Percentiles rank a stretch among this genome's conserved stretches.
phyloP scores from a whole-genome alignment of 2,888 invertebrate species.

The Calliopum simillimum region DNA sequence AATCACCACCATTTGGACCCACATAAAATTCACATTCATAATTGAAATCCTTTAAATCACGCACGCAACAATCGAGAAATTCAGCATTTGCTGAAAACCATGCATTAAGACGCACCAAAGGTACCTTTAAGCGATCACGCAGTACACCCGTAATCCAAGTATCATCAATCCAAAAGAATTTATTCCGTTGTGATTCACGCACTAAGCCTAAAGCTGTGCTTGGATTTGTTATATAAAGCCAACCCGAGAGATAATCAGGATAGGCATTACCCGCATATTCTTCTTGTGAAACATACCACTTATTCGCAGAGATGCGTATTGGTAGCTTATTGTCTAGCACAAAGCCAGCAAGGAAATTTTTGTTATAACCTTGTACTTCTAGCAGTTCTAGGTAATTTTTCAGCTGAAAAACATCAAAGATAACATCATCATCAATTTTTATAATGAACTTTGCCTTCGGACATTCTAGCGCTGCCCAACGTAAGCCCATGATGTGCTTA shows the following conservation, averaged over 20 bases:
- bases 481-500: conserved; percentile 85
- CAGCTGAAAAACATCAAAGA: conserved; percentile 76
- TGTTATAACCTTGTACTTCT: conserved; percentile 58
- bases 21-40: conserved; percentile 77
- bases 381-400: conserved; percentile 66
- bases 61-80: conserved; percentile 79
- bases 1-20: conserved; percentile 83
- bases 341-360: conserved; percentile 74
- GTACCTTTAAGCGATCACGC: conserved; percentile 71
- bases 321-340: conserved; percentile 75
- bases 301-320: conserved; percentile 75
- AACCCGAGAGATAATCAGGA: conserved; percentile 84
- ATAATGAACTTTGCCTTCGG: conserved; percentile 73
- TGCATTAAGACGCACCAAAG: conserved; percentile 71
- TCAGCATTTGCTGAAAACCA: conserved; percentile 80
- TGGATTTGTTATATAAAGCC: conserved; percentile 84
- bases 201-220: conserved; percentile 73
- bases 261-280: conserved; percentile 75
- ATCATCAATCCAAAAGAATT: conserved; percentile 94
- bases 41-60: conserved; percentile 70
- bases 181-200: conserved; percentile 69
- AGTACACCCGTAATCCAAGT: conserved; percentile 86
- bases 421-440: conserved; percentile 87
- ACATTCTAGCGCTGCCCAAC: conserved; percentile 78
- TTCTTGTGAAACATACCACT: conserved; percentile 81